phyloP scores from a whole-genome alignment of 2,797 vertebrate species.

The Enteromius argenteus region DNA sequence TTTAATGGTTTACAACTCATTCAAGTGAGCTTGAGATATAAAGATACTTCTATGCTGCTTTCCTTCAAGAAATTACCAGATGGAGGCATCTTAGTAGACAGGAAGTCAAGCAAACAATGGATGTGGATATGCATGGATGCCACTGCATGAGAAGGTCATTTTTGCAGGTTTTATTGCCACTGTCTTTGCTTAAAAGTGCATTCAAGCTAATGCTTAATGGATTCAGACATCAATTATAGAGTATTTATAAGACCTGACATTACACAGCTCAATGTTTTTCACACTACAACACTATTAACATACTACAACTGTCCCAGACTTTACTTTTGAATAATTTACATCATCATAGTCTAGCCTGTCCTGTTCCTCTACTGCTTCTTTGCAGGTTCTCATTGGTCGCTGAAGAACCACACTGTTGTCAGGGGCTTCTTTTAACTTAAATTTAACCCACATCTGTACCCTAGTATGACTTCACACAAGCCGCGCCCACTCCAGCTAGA shows the following conservation, averaged over 20 bases:
- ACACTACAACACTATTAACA: conserved; percentile 42
- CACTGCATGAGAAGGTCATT: neutral
- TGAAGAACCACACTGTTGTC: conserved; percentile 63
- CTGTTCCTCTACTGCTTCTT: neutral
- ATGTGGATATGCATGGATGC: neutral
- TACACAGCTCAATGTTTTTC: conserved; percentile 48
- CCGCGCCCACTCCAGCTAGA: conserved; percentile 51
- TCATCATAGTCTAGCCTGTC: conserved; percentile 14
- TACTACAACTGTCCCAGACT: neutral
- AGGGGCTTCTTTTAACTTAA: conserved; percentile 41
- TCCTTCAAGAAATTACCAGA: neutral
- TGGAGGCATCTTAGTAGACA: neutral
- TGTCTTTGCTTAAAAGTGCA: conserved; percentile 5
- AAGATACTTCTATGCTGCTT: neutral
- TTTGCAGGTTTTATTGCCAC: neutral
- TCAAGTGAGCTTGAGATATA: neutral
- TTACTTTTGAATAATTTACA: conserved; percentile 39
- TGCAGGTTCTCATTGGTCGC: conserved; percentile 63
- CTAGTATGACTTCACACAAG: conserved; percentile 22
- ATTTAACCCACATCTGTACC: conserved; percentile 24
- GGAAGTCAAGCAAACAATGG: conserved; percentile 25
- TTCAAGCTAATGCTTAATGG: conserved; percentile 55
- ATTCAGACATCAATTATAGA: conserved; percentile 60
- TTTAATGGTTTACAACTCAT: neutral
- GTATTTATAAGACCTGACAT: conserved; percentile 60